phyloP scores from a whole-genome alignment of 2,888 invertebrate genomes.

The Chrysomela aeneicollis region DNA sequence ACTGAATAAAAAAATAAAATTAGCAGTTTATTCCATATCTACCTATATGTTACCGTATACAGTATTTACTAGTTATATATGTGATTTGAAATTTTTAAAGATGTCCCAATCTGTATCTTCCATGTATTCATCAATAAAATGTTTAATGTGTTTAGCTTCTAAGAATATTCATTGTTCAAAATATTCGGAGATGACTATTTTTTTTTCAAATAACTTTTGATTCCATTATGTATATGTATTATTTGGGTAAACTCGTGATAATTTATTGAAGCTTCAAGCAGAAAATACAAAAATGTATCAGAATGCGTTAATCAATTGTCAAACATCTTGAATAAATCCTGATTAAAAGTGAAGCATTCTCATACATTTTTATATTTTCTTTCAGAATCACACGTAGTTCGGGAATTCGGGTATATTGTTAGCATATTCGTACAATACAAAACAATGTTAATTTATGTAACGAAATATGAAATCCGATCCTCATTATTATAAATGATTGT shows the following conservation, averaged over 20 bases:
- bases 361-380: slow-evolving; percentile 27
- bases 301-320: neutral
- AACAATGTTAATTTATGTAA: slow-evolving; percentile 30
- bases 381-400: slow-evolving; percentile 44
- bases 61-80: slow-evolving; percentile 37
- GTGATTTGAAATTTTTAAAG: slow-evolving; percentile 38
- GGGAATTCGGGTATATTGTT: slow-evolving; percentile 56
- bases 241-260: slow-evolving; percentile 1
- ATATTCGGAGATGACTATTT: slow-evolving; percentile 5
- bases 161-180: slow-evolving; percentile 28
- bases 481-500: slow-evolving; percentile 20
- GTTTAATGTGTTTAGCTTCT: slow-evolving; percentile 42
- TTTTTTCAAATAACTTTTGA: too few relatives aligned
- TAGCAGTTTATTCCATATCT: slow-evolving; percentile 43
- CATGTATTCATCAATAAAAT: slow-evolving; percentile 35
- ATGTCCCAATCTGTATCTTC: slow-evolving; percentile 43
- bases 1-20: slow-evolving; percentile 32
- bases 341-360: neutral
- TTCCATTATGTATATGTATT: neutral
- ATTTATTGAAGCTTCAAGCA: slow-evolving; percentile 24
- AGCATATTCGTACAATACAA: slow-evolving; percentile 46
- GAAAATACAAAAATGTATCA: slow-evolving; percentile 16
- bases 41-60: slow-evolving; percentile 44
- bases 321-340: too few relatives aligned
- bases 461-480: slow-evolving; percentile 17